Base-by-base conservation (phyloP, 53 echinoderm and acorn worm genomes). In the Apostichopus leukothele region DNA sequence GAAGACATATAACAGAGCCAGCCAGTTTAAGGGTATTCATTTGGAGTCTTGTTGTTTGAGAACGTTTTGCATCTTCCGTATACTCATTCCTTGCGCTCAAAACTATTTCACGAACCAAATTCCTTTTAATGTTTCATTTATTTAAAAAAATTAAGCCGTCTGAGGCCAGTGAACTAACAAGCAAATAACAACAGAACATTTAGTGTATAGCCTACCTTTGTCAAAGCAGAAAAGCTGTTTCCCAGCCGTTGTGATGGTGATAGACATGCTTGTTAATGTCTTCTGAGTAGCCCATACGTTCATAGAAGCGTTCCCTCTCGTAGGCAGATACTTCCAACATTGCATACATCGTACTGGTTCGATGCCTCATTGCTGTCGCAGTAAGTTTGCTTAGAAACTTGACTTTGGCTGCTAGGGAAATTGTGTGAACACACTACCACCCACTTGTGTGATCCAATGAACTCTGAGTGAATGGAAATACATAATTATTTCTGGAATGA, bases 361-460 rank as follows among this genome's bases (percentile, higher is more conserved):
- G 25, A 25, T 25, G 25, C 25, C 25, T 25, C 25, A 25, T 25
- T 25, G 25, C 25, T 25, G 25, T 25, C 25, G 25, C 25, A 25
- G 25, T 25, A 25, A 25, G 1, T 11, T 78, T 78, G 5, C 3
- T 51, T 4, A 54, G 10, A 10, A 5, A 51, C 27, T 78, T 4
- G 1, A 78, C n/a, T 3, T 52, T 14, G 3, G 53, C 78, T 16
- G 13, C 0, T 4, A 51, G 51, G 13, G 78, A 13, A 4, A 78
- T 27, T 5, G 13, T 4, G 13, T 78, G 51, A 0, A 78, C 78
- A 7, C 52, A 51, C 9, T 51, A 20, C 78, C 78, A 78, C 13
- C 78, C 78, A 78, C 78, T 78, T 78, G 78, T 51, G 78, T 78
- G 78, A 10, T 78, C 78, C 3, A 50, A 5, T 5, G 78, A 52